These are phyloP conservation scores for Sepiola atlantica DNA, from an alignment of 2,888 invertebrate species.

Conservation along the genomic window DNA sequence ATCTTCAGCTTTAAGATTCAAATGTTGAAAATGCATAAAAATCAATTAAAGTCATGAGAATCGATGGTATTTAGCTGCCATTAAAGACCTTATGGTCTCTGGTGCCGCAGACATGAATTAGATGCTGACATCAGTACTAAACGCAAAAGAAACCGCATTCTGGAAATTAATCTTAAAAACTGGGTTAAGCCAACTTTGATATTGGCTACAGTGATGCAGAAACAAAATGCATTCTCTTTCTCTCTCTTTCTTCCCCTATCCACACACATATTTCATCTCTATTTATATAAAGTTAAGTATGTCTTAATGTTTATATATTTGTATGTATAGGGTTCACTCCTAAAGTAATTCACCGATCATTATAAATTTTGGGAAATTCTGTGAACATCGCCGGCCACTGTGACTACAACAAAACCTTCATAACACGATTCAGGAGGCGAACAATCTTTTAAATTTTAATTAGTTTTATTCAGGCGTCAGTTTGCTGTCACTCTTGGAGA, in stretches of 20 bases:
- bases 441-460: too few species aligned
- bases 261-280: neutral
- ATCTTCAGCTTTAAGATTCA: neutral
- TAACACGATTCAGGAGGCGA: too few species aligned
- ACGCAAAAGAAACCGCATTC: neutral
- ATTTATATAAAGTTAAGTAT: too few species aligned
- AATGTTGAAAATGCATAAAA: neutral
- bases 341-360: too few species aligned
- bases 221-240: neutral
- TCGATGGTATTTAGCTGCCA: neutral
- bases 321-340: too few species aligned
- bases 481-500: too few species aligned
- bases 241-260: neutral
- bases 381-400: too few species aligned
- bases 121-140: neutral
- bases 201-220: neutral
- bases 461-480: too few species aligned
- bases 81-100: neutral
- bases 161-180: neutral
- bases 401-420: too few species aligned
- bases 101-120: neutral
- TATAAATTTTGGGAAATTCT: too few species aligned
- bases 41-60: neutral
- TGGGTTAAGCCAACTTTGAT: slow-evolving; percentile 22
- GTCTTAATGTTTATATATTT: too few species aligned